Evolutionary conservation across 1,140 invertebrate genomes (phyloP), one percentile per base, ranked within the genome.

Genomic region (Drosophila ficusphila): DNA sequence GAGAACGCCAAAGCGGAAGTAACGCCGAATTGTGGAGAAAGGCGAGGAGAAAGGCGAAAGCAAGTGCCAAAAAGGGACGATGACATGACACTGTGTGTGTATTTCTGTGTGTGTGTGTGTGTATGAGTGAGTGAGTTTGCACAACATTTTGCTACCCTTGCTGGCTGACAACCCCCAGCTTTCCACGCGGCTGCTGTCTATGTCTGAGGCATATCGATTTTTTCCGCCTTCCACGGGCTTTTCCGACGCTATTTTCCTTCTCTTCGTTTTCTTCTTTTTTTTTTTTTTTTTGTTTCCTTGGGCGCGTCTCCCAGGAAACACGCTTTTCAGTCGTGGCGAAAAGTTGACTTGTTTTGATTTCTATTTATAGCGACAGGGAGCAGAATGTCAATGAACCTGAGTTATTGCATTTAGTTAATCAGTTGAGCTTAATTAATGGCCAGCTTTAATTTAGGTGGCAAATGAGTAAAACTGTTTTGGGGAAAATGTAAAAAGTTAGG

Each of bases 131-230:
- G 70, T 58, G 79, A 74, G 72, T 76, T 83, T 73, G 76, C 77
- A 69, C 81, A 71, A 77, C 83, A 88, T 83, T 82, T 88, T 88
- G 77, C 83, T 83, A 89, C 83, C 83, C 83, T 78, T 83, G 75
- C 12, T 61, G 46, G 56, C 46, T 62, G 78, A 58, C 76, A 54
- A 54, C 70, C 54, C 76, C 58, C 52, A 60, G 38, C 69, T 52
- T 51, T 68, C 36, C 46, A 75, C 60, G 76, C 53, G 48, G 54
- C 68, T 64, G 70, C 42, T 57, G 81, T 83, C 64, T 68, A 52
- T 58, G 78, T 81, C 88, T 90, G 88, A 90, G 81, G 79, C 82
- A 79, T 90, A 90, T 90, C 68, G 88, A 90, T 90, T 90, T 90
- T 90, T 86, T 58, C 39, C 31, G 64, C 64, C 64, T 68, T 68